Evolutionary conservation across 2,797 vertebrate genomes (phyloP).

Genomic region (Harpagifer antarcticus): DNA sequence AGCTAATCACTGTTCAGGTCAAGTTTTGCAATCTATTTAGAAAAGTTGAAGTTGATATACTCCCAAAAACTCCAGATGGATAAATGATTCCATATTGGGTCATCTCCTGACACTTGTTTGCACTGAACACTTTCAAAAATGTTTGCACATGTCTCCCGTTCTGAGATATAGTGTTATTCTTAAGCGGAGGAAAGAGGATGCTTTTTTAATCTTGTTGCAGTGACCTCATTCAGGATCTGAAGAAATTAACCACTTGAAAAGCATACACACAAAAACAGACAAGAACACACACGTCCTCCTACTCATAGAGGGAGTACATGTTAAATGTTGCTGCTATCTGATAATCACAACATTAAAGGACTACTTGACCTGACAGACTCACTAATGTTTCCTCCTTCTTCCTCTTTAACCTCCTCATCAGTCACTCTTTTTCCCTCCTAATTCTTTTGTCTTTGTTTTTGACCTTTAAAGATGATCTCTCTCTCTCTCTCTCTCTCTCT

Average conservation of each 20-base stretch:
- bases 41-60: neutral
- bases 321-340: constrained; percentile 61
- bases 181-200: neutral
- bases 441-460: constrained; percentile 22
- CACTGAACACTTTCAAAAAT: neutral
- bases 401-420: constrained; percentile 19
- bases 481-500: constrained; percentile 3
- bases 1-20: constrained; percentile 2
- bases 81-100: constrained; percentile 30
- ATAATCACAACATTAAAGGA: constrained; percentile 66
- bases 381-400: constrained; percentile 60
- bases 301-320: constrained; percentile 57
- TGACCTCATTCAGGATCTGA: constrained; percentile 28
- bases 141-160: constrained; percentile 5
- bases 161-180: constrained; percentile 34
- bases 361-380: constrained; percentile 73
- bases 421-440: constrained; percentile 10
- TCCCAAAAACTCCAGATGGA: constrained; percentile 14
- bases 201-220: constrained; percentile 23
- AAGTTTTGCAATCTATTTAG: neutral
- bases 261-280: constrained; percentile 14
- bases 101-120: constrained; percentile 7
- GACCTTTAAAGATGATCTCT: constrained; percentile 9
- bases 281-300: constrained; percentile 22
- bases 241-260: constrained; percentile 35